Conservation (phyloP, 2,888 invertebrate species). For the Tinea trinotella region DNA sequence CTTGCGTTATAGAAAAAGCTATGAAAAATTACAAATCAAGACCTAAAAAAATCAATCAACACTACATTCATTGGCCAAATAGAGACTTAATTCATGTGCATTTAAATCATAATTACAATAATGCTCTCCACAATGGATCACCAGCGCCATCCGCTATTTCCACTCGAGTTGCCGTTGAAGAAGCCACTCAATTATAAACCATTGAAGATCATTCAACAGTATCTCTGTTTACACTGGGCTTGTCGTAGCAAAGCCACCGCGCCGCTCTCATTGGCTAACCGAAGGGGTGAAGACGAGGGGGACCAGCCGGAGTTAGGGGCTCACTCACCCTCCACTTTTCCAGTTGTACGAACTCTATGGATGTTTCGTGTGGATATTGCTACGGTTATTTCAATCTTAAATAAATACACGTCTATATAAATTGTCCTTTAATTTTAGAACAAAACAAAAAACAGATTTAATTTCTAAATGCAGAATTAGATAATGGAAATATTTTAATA, state of each 20-base stretch:
- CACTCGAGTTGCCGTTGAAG: conserved; percentile 27
- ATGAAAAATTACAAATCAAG: too few species aligned
- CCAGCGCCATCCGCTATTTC: conserved; percentile 17
- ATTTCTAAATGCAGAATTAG: too few species aligned
- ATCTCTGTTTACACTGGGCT: conserved; percentile 43
- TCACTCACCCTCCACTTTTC: conserved; percentile 23
- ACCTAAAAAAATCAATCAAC: not conserved
- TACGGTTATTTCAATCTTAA: too few species aligned
- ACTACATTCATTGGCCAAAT: conserved; percentile 2
- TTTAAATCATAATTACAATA: conserved; percentile 59
- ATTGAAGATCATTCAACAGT: conserved; percentile 41
- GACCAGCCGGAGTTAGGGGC: conserved; percentile 20
- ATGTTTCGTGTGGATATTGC: conserved; percentile 5
- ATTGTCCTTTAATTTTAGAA: too few species aligned
- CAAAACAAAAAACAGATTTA: too few species aligned
- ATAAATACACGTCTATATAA: too few species aligned
- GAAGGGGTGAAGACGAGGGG: conserved; percentile 12
- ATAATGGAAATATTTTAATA: too few species aligned
- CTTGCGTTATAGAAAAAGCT: too few species aligned
- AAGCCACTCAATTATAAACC: conserved; percentile 60
- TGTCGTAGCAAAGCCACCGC: conserved; percentile 25
- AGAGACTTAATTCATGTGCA: conserved; percentile 46
- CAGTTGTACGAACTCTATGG: conserved; percentile 19
- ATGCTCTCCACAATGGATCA: conserved; percentile 54
- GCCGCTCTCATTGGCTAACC: conserved; percentile 54